Percentiles rank a stretch among this genome's conserved stretches.
Conservation (phyloP, 2,797 vertebrate species). For the Pachyuromys duprasi region DNA sequence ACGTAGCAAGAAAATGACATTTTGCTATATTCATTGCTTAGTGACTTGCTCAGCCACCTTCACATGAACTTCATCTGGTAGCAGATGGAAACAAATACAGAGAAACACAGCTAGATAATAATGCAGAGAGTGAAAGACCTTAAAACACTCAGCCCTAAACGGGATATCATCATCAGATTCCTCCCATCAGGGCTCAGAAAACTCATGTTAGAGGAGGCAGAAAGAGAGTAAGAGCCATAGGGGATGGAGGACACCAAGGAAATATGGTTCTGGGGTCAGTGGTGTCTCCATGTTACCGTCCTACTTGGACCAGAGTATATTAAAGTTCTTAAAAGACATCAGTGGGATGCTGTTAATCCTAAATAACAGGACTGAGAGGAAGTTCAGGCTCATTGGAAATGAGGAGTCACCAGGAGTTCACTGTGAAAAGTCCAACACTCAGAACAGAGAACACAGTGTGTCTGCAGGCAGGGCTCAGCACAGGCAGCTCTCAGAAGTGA, state of each 20-base stretch:
- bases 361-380: not conserved
- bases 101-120: too few relatives aligned
- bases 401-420: not conserved
- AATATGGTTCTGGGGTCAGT: not conserved
- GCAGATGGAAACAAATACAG: not conserved
- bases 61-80: too few relatives aligned
- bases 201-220: not conserved
- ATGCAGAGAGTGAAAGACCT: not conserved
- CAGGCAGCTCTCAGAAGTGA: not conserved
- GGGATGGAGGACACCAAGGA: not conserved
- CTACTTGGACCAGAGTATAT: too few relatives aligned
- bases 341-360: not conserved
- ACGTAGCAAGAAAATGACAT: not conserved
- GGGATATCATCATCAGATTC: too few relatives aligned
- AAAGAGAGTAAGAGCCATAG: not conserved
- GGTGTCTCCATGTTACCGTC: not conserved
- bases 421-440: not conserved
- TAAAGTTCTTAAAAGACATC: not conserved
- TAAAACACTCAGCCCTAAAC: not conserved
- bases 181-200: too few relatives aligned
- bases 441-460: fast-evolving
- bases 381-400: not conserved
- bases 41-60: not conserved
- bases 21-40: not conserved
- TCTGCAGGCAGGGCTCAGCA: fast-evolving